phyloP scores from a whole-genome alignment of 2,888 invertebrate genomes.

The Pollenia labialis region DNA sequence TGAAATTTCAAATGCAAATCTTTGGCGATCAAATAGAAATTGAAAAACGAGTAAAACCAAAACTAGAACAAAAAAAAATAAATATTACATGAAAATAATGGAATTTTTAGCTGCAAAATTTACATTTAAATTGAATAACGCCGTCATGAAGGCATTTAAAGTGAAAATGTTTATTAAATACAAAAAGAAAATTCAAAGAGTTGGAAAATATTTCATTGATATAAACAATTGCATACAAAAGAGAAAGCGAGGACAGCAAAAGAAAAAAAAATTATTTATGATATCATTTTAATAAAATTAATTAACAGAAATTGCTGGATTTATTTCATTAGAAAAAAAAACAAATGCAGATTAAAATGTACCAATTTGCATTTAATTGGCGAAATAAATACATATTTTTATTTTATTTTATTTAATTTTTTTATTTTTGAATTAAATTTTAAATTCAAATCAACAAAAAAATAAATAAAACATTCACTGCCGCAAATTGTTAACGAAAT shows the following conservation, averaged over 20 bases:
- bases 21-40: slow-evolving; percentile 24
- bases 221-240: neutral
- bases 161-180: slow-evolving; percentile 22
- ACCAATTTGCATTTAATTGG: neutral
- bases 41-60: neutral
- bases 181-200: slow-evolving; percentile 25
- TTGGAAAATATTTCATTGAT: neutral
- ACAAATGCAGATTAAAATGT: neutral
- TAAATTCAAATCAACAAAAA: too few relatives aligned
- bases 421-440: neutral
- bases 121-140: slow-evolving; percentile 49
- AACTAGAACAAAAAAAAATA: neutral
- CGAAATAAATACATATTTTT: slow-evolving; percentile 3
- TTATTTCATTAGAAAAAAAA: neutral
- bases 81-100: neutral
- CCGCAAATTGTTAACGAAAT: too few relatives aligned
- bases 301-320: slow-evolving; percentile 6
- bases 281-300: slow-evolving; percentile 18
- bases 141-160: slow-evolving; percentile 28
- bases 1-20: slow-evolving; percentile 53
- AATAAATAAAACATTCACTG: too few relatives aligned
- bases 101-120: slow-evolving; percentile 8
- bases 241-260: neutral
- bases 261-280: neutral
- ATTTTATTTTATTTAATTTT: neutral